Evolutionary conservation across 2,888 invertebrate species (phyloP).

Genomic region (Nomada flava): DNA sequence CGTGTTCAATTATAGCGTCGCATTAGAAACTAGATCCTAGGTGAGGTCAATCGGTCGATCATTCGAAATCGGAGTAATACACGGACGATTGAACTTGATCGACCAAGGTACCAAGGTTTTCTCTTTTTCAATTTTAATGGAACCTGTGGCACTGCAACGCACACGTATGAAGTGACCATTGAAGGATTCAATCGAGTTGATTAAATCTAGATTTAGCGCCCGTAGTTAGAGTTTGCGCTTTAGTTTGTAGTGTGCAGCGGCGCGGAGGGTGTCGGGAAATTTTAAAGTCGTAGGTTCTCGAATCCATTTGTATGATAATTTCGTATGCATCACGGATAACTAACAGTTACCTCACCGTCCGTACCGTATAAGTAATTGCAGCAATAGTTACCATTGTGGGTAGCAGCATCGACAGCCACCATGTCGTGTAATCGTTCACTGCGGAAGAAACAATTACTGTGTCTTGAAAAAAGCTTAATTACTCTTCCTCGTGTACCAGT

Average conservation of each 20-base stretch:
- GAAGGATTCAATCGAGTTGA: slow-evolving; percentile 36
- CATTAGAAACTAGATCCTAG: neutral
- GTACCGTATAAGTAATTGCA: slow-evolving; percentile 49
- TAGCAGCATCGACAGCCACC: slow-evolving; percentile 19
- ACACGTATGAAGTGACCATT: neutral
- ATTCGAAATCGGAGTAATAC: neutral
- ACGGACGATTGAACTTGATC: neutral
- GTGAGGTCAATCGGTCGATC: neutral
- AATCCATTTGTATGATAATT: slow-evolving; percentile 45
- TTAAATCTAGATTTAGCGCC: slow-evolving; percentile 25
- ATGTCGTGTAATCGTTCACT: slow-evolving; percentile 50
- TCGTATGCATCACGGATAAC: slow-evolving; percentile 56
- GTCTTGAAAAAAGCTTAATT: slow-evolving; percentile 64
- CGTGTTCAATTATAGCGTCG: neutral
- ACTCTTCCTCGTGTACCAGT: slow-evolving; percentile 63
- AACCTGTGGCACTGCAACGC: neutral
- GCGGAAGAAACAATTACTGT: slow-evolving; percentile 71
- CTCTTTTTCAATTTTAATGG: neutral
- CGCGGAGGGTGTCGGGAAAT: slow-evolving; percentile 44
- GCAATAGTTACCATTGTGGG: slow-evolving; percentile 59
- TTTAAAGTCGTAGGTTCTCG: slow-evolving; percentile 33
- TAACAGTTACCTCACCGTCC: slow-evolving; percentile 60
- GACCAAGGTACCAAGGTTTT: neutral
- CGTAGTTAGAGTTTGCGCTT: slow-evolving; percentile 1
- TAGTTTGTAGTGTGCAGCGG: slow-evolving; percentile 1